These are phyloP conservation scores for Volucella zonaria DNA, from an alignment of 2,888 invertebrate species.

Conservation along the genomic window DNA sequence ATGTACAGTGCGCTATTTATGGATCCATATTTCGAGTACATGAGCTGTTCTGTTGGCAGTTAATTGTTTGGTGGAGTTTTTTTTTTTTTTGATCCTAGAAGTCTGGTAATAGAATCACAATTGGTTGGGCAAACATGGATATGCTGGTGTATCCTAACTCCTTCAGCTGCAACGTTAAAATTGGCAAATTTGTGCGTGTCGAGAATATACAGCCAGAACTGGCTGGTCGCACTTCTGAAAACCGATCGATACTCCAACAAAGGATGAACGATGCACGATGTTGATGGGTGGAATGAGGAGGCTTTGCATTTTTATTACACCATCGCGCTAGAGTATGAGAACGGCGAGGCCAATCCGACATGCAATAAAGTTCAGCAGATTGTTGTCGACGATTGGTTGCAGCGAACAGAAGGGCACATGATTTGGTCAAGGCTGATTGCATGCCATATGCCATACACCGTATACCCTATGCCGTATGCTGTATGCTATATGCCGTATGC, in stretches of 20 bases:
- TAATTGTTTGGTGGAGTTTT: neutral
- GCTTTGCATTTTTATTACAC: conserved; percentile 20
- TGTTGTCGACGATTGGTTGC: conserved; percentile 56
- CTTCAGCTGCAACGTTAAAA: conserved; percentile 1
- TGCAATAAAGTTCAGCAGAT: conserved; percentile 68
- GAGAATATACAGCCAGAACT: neutral
- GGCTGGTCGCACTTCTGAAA: conserved; percentile 30
- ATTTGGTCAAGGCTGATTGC: conserved; percentile 69
- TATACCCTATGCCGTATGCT: too few species aligned
- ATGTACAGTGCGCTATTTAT: conserved; percentile 12
- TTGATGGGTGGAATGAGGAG: conserved; percentile 38
- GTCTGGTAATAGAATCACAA: conserved; percentile 58
- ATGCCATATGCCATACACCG: neutral
- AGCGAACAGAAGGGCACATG: conserved; percentile 50
- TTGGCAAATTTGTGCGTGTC: conserved; percentile 14
- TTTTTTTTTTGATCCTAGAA: conserved; percentile 8
- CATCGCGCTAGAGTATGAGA: neutral
- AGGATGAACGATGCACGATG: conserved; percentile 21
- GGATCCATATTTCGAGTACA: conserved; percentile 47
- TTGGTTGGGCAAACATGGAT: conserved; percentile 32
- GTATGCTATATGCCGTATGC: too few species aligned
- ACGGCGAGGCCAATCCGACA: conserved; percentile 66
- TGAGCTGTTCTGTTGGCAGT: conserved; percentile 22
- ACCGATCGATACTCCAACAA: conserved; percentile 55
- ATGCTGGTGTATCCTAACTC: conserved; percentile 26